Evolutionary conservation across 2,113 vertebrate genomes (phyloP), one percentile per base, ranked within the genome.

Genomic region (Notechis scutatus): DNA sequence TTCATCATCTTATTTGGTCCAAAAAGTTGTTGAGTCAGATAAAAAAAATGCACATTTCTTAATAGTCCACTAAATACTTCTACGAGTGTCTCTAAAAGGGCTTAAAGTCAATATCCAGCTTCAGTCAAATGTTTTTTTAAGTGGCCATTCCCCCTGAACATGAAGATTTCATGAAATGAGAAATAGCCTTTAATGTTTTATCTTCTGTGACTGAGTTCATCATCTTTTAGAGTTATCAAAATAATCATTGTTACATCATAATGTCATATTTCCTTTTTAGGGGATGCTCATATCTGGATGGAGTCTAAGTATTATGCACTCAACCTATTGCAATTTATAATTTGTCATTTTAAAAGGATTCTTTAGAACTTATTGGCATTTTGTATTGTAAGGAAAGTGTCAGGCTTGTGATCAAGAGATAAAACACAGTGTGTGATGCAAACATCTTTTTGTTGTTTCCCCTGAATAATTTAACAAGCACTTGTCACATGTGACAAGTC

Each of bases 391-490:
- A 89, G 94, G 39, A 18, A 61, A 56, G 39, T 85, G 91, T n/a
- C 29, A 45, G 1, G 94, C 96, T 81, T 47, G 90, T 92, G 94
- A 93, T 92, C 87, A 94, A 94, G 94, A 85, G 14, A 85, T 59
- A 47, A 91, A 91, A 81, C 42, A 59, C 42, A 59, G 87, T 61
- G 47, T 10, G 2, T 24, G 9, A n/a, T 45, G 54, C 56, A 89
- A 93, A 59, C 34, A 15, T 52, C 64, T 56, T 89, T 45, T 57
- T 81, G n/a, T 29, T 85, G 1, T 0, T 93, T 94, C 85, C 26
- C 86, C 20, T 91, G 45, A 34, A 94, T 94, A 94, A 93, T 90
- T 93, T 92, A 26, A n/a, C 42, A 29, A 91, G 69, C 10, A 4
- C 0, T 24, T 94, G 4, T 26, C 42, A 42, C 45, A 91, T 54